These are phyloP conservation scores for Phaedon cochleariae DNA, from an alignment of 2,888 invertebrate genomes.

Conservation along the genomic window DNA sequence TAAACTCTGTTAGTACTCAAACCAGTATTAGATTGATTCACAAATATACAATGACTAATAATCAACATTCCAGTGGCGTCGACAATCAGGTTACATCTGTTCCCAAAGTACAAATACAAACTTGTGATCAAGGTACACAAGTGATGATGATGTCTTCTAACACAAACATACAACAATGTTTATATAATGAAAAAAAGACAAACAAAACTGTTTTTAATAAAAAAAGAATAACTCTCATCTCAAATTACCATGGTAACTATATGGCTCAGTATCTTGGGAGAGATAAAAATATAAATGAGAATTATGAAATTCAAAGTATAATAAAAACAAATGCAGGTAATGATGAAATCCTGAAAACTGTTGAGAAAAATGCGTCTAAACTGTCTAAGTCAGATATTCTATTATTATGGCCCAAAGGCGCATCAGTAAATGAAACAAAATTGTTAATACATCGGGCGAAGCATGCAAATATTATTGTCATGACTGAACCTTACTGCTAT, in stretches of 20 bases:
- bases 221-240: not conserved
- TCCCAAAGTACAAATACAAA: not conserved
- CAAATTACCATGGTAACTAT: slow-evolving; percentile 4
- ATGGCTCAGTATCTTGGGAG: slow-evolving; percentile 4
- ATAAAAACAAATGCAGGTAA: slow-evolving; percentile 4
- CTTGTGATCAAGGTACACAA: not conserved
- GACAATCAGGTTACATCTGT: too few relatives aligned
- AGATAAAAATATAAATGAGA: not conserved
- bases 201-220: too few relatives aligned
- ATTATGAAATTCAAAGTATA: slow-evolving; percentile 7
- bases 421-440: not conserved
- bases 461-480: slow-evolving; percentile 2
- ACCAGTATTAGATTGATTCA: too few relatives aligned
- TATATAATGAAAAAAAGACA: too few relatives aligned
- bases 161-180: not conserved
- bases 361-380: not conserved
- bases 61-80: too few relatives aligned
- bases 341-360: slow-evolving; percentile 4
- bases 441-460: not conserved
- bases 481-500: slow-evolving; percentile 5
- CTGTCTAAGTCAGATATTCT: slow-evolving; percentile 2
- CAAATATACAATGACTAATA: too few relatives aligned
- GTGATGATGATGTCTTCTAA: slow-evolving; percentile 5
- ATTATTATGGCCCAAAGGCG: not conserved
- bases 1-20: slow-evolving; percentile 9